A percentile compares a stretch with the other conserved stretches of the same genome.
phyloP scores from a whole-genome alignment of 2,113 vertebrate genomes.

The Tachycineta bicolor region DNA sequence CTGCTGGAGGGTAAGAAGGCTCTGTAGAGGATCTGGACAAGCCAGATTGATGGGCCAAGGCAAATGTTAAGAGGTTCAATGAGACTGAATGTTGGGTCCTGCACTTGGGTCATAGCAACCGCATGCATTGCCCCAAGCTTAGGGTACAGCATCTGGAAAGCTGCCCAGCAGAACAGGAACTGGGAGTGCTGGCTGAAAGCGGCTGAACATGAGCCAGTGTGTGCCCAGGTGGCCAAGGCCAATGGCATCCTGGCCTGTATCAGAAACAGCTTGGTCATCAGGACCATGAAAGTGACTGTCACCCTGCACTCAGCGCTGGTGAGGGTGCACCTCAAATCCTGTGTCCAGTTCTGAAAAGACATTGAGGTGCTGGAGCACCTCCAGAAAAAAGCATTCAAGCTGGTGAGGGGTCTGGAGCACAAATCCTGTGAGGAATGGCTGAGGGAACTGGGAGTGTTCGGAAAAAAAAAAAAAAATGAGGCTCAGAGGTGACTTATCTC shows the following conservation, averaged over 20 bases:
- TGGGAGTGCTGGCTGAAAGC: not conserved
- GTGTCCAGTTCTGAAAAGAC: not conserved
- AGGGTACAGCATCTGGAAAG: not conserved
- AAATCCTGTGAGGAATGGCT: not conserved
- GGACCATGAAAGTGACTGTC: not conserved
- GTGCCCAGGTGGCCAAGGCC: not conserved
- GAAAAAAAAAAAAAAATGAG: not conserved
- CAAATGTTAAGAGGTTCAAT: not conserved
- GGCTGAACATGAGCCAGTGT: not conserved
- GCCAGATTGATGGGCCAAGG: rapidly evolving
- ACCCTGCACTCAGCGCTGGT: not conserved
- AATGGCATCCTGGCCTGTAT: not conserved
- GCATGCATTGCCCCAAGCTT: not conserved
- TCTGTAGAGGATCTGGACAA: not conserved
- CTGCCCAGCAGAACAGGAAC: rapidly evolving
- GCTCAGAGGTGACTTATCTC: not conserved
- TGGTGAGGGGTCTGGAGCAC: not conserved
- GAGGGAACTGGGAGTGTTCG: not conserved
- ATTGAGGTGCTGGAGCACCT: rapidly evolving
- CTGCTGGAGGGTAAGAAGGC: not conserved
- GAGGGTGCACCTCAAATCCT: rapidly evolving
- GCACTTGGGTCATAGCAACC: not conserved
- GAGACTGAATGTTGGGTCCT: not conserved
- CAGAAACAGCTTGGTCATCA: not conserved
- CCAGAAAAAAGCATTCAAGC: not conserved